Evolutionary conservation across 2,113 vertebrate genomes (phyloP).

Genomic region (Mobula hypostoma): DNA sequence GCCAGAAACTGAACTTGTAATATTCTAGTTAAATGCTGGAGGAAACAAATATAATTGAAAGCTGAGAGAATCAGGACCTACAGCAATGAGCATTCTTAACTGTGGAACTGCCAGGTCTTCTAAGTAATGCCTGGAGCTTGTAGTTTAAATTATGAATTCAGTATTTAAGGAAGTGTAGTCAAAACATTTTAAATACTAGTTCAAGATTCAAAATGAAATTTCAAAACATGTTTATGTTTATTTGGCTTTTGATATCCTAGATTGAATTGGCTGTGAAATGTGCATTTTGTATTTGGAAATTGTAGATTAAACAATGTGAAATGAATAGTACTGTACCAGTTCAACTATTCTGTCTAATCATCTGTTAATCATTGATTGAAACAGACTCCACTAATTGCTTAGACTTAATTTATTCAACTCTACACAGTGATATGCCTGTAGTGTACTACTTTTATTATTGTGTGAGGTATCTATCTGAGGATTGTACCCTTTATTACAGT

Average conservation of each 20-base stretch:
- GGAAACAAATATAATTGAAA: background rate
- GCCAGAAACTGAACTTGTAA: background rate
- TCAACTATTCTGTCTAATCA: background rate
- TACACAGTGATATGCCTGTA: background rate
- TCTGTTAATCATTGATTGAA: background rate
- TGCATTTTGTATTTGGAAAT: background rate
- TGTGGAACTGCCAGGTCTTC: background rate
- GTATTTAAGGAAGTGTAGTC: background rate
- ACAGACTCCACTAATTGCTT: background rate
- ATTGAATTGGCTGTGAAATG: background rate
- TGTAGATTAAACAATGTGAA: background rate
- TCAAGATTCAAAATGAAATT: background rate
- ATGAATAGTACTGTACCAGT: background rate
- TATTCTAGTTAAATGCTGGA: background rate
- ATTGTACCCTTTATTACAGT: background rate
- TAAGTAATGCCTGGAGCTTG: background rate
- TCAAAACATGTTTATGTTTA: background rate
- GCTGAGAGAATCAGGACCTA: background rate
- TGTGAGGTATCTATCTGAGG: background rate
- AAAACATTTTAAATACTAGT: background rate
- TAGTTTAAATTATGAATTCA: constrained; percentile 8
- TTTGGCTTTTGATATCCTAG: constrained; percentile 7
- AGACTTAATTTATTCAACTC: background rate
- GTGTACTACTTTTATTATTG: background rate
- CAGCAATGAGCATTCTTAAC: background rate